phyloP scores from a whole-genome alignment of 2,888 invertebrate species.

The Poecilus cupreus region DNA sequence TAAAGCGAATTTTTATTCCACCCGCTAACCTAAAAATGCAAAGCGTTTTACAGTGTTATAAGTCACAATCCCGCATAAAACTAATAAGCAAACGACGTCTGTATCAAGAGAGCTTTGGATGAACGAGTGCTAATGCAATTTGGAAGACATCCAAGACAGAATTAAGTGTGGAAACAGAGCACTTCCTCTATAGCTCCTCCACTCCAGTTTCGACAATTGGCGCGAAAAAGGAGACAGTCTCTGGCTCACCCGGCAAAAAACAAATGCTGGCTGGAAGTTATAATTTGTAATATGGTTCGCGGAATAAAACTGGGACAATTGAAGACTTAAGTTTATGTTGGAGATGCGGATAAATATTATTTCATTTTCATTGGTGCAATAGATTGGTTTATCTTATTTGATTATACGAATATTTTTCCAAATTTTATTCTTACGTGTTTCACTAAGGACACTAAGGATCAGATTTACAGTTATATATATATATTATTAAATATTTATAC shows the following conservation, averaged over 20 bases:
- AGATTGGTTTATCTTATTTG: too few species aligned
- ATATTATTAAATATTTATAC: too few species aligned
- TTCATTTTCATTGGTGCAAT: not conserved
- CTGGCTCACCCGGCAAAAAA: constrained; percentile 22
- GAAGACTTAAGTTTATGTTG: not conserved
- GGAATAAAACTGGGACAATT: constrained; percentile 39
- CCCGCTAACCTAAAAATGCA: constrained; percentile 27
- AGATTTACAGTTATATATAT: too few species aligned
- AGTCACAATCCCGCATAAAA: constrained; percentile 27
- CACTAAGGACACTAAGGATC: too few species aligned
- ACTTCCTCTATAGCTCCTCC: constrained; percentile 40
- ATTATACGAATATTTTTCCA: too few species aligned
- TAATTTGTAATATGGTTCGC: constrained; percentile 41
- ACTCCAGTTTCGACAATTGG: constrained; percentile 44
- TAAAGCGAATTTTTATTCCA: constrained; percentile 26
- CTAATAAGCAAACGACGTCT: constrained; percentile 35
- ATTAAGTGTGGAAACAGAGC: constrained; percentile 56
- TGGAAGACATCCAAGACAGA: constrained; percentile 53
- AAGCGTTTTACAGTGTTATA: constrained; percentile 30
- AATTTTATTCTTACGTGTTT: too few species aligned
- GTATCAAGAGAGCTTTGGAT: constrained; percentile 30
- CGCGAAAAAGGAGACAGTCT: constrained; percentile 42
- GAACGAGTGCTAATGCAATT: constrained; percentile 54
- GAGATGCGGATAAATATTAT: not conserved
- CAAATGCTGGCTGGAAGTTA: constrained; percentile 37